A percentile compares a stretch with the other conserved stretches of the same genome.
These are phyloP conservation scores for Capitella teleta DNA, from an alignment of 1,140 invertebrate species.

Conservation along the genomic window DNA sequence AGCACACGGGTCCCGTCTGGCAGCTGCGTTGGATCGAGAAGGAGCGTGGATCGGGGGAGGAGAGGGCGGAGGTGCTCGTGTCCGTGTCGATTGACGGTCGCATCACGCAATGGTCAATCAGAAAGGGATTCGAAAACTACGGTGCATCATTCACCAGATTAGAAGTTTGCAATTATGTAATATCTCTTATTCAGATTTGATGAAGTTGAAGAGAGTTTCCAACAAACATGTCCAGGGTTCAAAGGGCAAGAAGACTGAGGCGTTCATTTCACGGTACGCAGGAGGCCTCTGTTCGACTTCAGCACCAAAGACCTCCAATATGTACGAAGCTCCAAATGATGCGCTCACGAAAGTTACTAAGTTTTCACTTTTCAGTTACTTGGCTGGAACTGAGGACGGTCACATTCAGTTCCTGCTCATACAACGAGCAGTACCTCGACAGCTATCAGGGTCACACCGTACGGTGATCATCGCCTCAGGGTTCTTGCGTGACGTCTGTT, in stretches of 20 bases:
- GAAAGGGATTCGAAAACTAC: conserved; percentile 41
- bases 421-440: conserved; percentile 43
- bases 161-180: no score
- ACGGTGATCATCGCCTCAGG: conserved; percentile 10
- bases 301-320: conserved; percentile 27
- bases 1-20: conserved; percentile 39
- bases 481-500: background rate
- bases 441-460: conserved; percentile 38
- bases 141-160: no score
- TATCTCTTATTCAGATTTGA: conserved; percentile 26
- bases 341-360: no score
- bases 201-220: conserved; percentile 36
- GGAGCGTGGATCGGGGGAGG: conserved; percentile 23
- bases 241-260: conserved; percentile 36
- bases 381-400: conserved; percentile 42
- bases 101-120: conserved; percentile 40
- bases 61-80: conserved; percentile 30
- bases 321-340: no score
- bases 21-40: conserved; percentile 40
- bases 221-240: conserved; percentile 26
- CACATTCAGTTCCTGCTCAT: conserved; percentile 42
- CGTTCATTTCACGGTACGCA: conserved; percentile 37
- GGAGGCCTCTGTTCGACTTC: conserved; percentile 41
- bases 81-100: conserved; percentile 41
- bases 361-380: conserved; percentile 24